phyloP scores from a whole-genome alignment of 2,113 vertebrate genomes.

The Chaetops frenatus region DNA sequence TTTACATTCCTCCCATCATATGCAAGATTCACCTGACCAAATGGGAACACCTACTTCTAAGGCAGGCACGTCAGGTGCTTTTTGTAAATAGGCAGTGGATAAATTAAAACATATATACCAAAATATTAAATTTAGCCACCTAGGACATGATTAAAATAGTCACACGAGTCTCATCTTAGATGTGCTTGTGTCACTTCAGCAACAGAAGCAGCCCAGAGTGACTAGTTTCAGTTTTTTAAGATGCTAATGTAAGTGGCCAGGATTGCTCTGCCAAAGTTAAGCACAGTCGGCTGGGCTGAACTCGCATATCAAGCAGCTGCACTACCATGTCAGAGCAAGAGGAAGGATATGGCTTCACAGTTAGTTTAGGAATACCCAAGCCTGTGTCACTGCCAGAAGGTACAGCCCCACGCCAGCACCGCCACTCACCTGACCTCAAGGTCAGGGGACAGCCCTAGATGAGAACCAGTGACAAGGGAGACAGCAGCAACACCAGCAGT shows the following conservation, averaged over 20 bases:
- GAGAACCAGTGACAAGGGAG: not conserved
- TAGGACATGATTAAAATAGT: not conserved
- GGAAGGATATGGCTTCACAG: slow-evolving; percentile 37
- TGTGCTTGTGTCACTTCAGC: not conserved
- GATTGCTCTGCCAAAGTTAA: not conserved
- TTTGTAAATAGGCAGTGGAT: not conserved
- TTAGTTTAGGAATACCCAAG: not conserved
- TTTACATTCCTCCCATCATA: not conserved
- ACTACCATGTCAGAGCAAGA: not conserved
- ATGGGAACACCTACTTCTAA: not conserved
- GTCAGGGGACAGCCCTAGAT: not conserved
- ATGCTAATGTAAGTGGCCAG: not conserved
- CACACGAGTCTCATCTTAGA: not conserved
- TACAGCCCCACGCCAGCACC: not conserved
- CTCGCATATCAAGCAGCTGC: not conserved
- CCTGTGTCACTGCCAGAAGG: not conserved
- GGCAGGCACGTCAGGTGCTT: not conserved
- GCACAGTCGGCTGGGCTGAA: not conserved
- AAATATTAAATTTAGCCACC: not conserved
- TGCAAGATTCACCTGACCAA: not conserved
- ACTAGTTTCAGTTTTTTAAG: not conserved
- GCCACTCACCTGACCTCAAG: not conserved
- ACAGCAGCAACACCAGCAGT: fast-evolving
- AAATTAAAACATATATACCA: not conserved
- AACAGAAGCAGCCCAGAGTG: not conserved